Evolutionary conservation across 2,888 invertebrate species (phyloP).

Genomic region (Petrophora chlorosata): DNA sequence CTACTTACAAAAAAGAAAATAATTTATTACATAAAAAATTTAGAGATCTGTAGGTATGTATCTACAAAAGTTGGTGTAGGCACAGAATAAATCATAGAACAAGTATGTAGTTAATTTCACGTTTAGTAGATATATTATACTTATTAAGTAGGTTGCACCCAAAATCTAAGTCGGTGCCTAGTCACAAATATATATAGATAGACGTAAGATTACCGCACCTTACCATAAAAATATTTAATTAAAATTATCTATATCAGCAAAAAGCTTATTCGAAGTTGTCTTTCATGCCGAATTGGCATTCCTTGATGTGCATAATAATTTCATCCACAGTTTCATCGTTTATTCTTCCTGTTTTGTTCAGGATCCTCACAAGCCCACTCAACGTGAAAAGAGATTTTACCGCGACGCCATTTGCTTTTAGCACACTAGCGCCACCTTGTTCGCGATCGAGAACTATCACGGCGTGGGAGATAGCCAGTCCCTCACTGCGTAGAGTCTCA

Average conservation of each 20-base stretch:
- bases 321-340: slow-evolving; percentile 70
- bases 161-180: too few relatives aligned
- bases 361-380: slow-evolving; percentile 84
- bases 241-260: neutral
- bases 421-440: slow-evolving; percentile 92
- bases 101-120: too few relatives aligned
- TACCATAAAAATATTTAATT: neutral
- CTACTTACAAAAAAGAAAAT: too few relatives aligned
- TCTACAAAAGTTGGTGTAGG: too few relatives aligned
- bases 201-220: neutral
- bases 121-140: too few relatives aligned
- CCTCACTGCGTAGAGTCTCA: slow-evolving; percentile 85
- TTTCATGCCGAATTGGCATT: slow-evolving; percentile 66
- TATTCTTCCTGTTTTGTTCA: slow-evolving; percentile 86
- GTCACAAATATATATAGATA: too few relatives aligned
- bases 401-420: slow-evolving; percentile 87
- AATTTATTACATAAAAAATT: too few relatives aligned
- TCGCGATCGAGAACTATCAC: slow-evolving; percentile 96
- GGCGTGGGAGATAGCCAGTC: slow-evolving; percentile 88
- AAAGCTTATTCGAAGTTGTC: slow-evolving; percentile 50
- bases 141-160: too few relatives aligned
- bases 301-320: slow-evolving; percentile 68
- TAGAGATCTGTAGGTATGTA: too few relatives aligned
- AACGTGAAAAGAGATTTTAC: slow-evolving; percentile 88
- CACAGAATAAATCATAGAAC: too few relatives aligned